These are phyloP conservation scores for Dysmachus trigonus DNA, from an alignment of 2,888 invertebrate species.

Conservation along the genomic window DNA sequence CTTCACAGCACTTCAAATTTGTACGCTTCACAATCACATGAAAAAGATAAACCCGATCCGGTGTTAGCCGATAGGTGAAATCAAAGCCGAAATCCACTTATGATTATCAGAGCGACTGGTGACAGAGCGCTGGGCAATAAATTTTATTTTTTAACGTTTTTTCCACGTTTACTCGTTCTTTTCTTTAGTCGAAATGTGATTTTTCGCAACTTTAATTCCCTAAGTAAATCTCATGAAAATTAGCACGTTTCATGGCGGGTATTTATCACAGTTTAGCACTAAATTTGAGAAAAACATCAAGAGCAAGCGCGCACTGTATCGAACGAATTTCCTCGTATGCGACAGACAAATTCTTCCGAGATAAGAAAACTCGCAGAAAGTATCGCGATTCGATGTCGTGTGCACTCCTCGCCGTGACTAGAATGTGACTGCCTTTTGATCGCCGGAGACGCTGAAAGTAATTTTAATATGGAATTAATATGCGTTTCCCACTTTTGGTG, in stretches of 20 bases:
- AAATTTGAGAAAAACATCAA: conserved; percentile 13
- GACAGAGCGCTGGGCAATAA: neutral
- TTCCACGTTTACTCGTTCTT: neutral
- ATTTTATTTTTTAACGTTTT: neutral
- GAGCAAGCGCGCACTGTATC: neutral
- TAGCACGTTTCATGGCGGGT: conserved; percentile 32
- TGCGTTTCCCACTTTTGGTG: conserved; percentile 1
- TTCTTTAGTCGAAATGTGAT: neutral
- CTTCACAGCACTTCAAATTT: conserved; percentile 25
- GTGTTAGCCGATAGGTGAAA: neutral
- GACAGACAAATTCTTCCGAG: neutral
- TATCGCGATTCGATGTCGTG: neutral
- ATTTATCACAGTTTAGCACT: conserved; percentile 35
- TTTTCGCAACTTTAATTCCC: neutral
- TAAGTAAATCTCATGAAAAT: neutral
- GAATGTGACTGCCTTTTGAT: conserved; percentile 24
- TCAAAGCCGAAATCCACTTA: neutral
- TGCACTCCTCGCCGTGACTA: conserved; percentile 21
- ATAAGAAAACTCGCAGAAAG: neutral
- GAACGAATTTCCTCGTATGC: neutral
- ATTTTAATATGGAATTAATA: conserved; percentile 35
- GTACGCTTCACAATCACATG: neutral
- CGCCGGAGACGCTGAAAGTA: conserved; percentile 21
- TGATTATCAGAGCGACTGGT: neutral
- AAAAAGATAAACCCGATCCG: conserved; percentile 3